Conservation (phyloP, 2,888 invertebrate species). For the Plebejus argus region DNA sequence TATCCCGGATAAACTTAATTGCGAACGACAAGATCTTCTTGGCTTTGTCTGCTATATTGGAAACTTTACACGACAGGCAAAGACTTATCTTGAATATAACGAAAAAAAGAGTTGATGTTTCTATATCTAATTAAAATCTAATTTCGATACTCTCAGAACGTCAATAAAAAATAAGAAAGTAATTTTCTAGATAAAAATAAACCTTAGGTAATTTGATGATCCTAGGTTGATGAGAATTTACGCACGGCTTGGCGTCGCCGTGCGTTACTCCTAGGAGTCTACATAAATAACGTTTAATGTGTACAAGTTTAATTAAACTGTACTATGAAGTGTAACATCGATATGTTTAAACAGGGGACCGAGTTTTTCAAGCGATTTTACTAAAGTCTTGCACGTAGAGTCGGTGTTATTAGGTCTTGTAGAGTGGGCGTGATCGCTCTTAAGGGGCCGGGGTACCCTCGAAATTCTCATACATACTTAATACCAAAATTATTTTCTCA, state of each 20-base stretch:
- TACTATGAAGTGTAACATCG: background rate
- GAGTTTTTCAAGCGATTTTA: background rate
- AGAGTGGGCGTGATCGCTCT: too few species aligned
- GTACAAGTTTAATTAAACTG: background rate
- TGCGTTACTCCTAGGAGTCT: background rate
- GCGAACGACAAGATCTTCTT: too few species aligned
- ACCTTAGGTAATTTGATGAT: constrained; percentile 9
- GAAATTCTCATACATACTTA: too few species aligned
- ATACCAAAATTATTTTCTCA: too few species aligned
- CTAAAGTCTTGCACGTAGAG: background rate
- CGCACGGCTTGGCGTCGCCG: constrained; percentile 23
- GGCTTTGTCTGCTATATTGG: too few species aligned
- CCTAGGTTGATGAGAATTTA: background rate
- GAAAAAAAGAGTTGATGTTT: too few species aligned
- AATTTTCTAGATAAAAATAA: background rate
- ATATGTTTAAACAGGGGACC: background rate
- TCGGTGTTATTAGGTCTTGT: too few species aligned
- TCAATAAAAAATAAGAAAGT: background rate
- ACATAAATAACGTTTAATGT: background rate
- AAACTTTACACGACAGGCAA: too few species aligned
- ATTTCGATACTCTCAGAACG: background rate
- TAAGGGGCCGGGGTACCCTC: too few species aligned
- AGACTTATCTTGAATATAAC: too few species aligned
- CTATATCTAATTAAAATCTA: too few species aligned
- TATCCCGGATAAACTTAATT: too few species aligned